Evolutionary conservation across 35 echinoderm and acorn worm genomes (phyloP), one percentile per base, ranked within the genome.

Genomic region (Ophiothrix spiculata): DNA sequence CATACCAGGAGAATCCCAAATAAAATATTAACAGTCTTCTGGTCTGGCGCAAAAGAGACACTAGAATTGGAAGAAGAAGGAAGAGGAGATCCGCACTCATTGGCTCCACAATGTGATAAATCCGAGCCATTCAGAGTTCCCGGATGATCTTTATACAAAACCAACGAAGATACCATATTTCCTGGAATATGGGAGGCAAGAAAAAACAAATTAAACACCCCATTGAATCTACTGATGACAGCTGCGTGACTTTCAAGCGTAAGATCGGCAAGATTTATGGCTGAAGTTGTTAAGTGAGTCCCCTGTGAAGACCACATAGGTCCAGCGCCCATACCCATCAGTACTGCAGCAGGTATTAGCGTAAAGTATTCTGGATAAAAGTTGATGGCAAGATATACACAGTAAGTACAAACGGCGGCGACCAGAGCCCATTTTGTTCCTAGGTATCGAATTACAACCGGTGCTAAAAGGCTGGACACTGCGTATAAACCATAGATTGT

Each of bases 221-320:
- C 79, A 77, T 89, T 89, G 73, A 89, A 89, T 19, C 80, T 79
- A 45, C 74, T 89, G 23, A 89, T 83, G 25, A 89, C 37, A 28
- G 63, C 16, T 75, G 82, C 87, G 4, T 42, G 31, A 29, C 36
- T 29, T 41, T 83, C 87, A 12, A n/a, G 34, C 19, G 56, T 76
- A 6, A 89, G 14, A 17, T 82, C 80, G 16, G 87, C 87, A 29
- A 74, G 31, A 42, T 83, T 75, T 36, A 89, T 40, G 16, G 87
- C 87, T 14, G 87, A 83, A 29, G 87, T 89, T 15, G 87, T 89
- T 0, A 89, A 16, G 33, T 89, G 82, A 38, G 87, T 75, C 6
- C 79, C 60, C 32, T 82, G 79, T 31, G 87, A 54, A 54, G 76
- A 56, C 87, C 87, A 89, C 0, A 89, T 31, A 12, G 87, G 79